These are phyloP conservation scores for Pangasianodon hypophthalmus DNA, from an alignment of 2,113 vertebrate species.

Conservation along the genomic window DNA sequence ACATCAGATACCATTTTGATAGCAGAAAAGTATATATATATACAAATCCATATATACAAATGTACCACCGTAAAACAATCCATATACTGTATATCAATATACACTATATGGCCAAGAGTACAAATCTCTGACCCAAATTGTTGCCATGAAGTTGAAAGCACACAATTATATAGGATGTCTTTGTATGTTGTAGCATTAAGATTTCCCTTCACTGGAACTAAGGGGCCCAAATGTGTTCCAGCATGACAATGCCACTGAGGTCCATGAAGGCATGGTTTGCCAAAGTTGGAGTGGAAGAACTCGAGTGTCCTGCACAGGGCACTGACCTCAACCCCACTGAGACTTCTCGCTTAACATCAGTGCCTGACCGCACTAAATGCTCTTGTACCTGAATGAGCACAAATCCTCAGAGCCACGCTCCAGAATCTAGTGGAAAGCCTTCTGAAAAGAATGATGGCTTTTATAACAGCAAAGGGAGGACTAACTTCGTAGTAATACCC, in stretches of 20 bases:
- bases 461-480: background rate
- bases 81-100: background rate
- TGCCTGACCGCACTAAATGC: too few relatives aligned
- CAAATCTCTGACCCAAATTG: background rate
- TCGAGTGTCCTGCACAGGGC: background rate
- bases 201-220: background rate
- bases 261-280: background rate
- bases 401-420: background rate
- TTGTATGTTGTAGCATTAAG: background rate
- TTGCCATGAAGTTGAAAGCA: background rate
- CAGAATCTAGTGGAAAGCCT: background rate
- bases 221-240: background rate
- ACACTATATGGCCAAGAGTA: background rate
- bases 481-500: background rate
- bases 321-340: background rate
- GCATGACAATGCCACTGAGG: background rate
- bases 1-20: background rate
- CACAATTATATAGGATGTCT: background rate
- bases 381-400: background rate
- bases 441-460: background rate
- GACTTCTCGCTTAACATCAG: too few relatives aligned
- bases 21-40: background rate
- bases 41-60: too few relatives aligned
- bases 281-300: background rate
- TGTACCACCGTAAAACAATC: background rate